Conservation (phyloP, 2,888 invertebrate genomes). For the Endomychus coccineus region DNA sequence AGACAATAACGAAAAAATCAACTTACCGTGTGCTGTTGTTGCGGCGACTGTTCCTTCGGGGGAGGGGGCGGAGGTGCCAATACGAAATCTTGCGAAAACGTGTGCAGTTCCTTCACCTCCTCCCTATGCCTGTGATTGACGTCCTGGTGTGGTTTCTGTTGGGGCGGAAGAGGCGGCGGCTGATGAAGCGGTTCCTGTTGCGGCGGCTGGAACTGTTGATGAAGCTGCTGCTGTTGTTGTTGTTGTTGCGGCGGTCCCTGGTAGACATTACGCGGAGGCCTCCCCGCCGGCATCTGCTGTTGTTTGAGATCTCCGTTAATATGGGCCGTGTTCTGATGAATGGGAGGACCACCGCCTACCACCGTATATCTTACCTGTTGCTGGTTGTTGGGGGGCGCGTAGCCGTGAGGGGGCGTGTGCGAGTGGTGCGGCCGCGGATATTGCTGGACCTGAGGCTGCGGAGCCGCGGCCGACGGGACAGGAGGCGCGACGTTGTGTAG, state of each 20-base stretch:
- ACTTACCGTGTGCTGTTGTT: no score
- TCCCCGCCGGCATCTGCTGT: slow-evolving; percentile 21
- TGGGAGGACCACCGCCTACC: slow-evolving; percentile 47
- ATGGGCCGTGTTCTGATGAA: slow-evolving; percentile 47
- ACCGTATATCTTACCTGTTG: no score
- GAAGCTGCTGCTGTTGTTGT: slow-evolving; percentile 20
- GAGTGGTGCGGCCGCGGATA: slow-evolving; percentile 26
- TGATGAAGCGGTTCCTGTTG: slow-evolving; percentile 30
- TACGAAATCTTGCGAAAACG: slow-evolving; percentile 76
- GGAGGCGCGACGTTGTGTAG: slow-evolving; percentile 36
- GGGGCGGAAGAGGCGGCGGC: slow-evolving; percentile 15
- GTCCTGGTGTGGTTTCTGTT: slow-evolving; percentile 21
- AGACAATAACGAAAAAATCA: no score
- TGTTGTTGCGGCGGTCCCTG: slow-evolving; percentile 21
- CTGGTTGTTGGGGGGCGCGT: slow-evolving; percentile 21
- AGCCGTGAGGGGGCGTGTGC: slow-evolving; percentile 28
- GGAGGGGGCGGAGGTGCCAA: slow-evolving; percentile 43
- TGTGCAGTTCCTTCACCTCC: slow-evolving; percentile 57
- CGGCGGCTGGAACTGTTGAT: slow-evolving; percentile 37
- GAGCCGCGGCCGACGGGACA: slow-evolving; percentile 22
- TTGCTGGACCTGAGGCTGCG: slow-evolving; percentile 24
- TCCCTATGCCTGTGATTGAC: slow-evolving; percentile 28
- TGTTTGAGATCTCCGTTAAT: slow-evolving; percentile 32
- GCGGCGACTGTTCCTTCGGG: slow-evolving; percentile 25
- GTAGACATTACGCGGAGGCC: slow-evolving; percentile 28